phyloP scores from a whole-genome alignment of 1,140 invertebrate species.

The Galendromus occidentalis region DNA sequence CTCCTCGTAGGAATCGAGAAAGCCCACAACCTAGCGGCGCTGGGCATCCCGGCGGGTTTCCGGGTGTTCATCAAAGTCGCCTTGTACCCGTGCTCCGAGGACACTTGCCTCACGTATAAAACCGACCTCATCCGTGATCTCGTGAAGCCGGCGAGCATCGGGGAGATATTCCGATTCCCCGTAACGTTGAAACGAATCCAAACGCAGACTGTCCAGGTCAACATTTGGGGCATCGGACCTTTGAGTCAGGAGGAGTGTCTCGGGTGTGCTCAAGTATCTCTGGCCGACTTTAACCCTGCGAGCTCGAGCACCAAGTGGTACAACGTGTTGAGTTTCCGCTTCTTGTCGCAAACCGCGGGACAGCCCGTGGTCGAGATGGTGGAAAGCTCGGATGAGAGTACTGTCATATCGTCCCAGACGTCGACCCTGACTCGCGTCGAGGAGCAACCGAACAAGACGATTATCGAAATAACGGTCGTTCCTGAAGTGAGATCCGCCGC shows the following conservation, averaged over 20 bases:
- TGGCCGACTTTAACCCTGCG: slow-evolving; percentile 76
- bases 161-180: slow-evolving; percentile 51
- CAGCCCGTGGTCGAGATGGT: slow-evolving; percentile 31
- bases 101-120: slow-evolving; percentile 40
- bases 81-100: slow-evolving; percentile 41
- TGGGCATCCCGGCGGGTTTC: slow-evolving; percentile 48
- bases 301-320: slow-evolving; percentile 70
- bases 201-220: slow-evolving; percentile 69
- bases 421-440: slow-evolving; percentile 84
- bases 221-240: slow-evolving; percentile 45
- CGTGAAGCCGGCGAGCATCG: slow-evolving; percentile 48
- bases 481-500: slow-evolving; percentile 6
- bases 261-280: slow-evolving; percentile 79
- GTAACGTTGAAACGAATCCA: slow-evolving; percentile 51
- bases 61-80: slow-evolving; percentile 62
- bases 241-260: slow-evolving; percentile 53
- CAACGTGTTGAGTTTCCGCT: slow-evolving; percentile 71
- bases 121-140: slow-evolving; percentile 50
- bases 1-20: slow-evolving; percentile 69
- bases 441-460: slow-evolving; percentile 19
- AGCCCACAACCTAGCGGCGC: slow-evolving; percentile 62
- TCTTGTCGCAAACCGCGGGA: slow-evolving; percentile 45
- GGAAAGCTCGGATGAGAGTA: slow-evolving; percentile 88
- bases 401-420: slow-evolving; percentile 83
- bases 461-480: slow-evolving; percentile 11